Evolutionary conservation across 2,797 vertebrate genomes (phyloP), one percentile per base, ranked within the genome.

Genomic region (Selene dorsalis): DNA sequence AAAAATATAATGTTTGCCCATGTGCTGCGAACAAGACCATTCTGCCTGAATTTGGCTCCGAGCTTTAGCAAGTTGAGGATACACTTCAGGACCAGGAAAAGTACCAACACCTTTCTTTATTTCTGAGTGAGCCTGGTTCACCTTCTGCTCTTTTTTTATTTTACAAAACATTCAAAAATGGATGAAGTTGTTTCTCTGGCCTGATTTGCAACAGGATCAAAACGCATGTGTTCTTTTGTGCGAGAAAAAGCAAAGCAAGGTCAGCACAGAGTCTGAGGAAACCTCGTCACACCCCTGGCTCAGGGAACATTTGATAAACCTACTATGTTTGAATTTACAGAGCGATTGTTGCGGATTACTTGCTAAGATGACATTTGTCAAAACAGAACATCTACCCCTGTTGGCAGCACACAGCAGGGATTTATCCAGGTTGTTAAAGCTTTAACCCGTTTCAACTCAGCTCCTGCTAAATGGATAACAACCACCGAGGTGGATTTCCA

Each of bases 381-480:
- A 83, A 87, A 84, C 41, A 75, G 43, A 87, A 81, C 82, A 83
- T 58, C 80, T 38, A 13, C 68, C 82, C 60, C 73, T 84, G 79
- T 71, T 80, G 82, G 87, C 88, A 75, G 84, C 56, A 4, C 59
- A 39, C 76, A 45, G 74, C 17, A 32, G 79, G 73, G 88, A 81
- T 84, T 83, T 75, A 87, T 84, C 71, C 84, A 80, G 77, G 80
- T 89, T 88, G 88, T 90, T 84, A 85, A 83, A 85, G 81, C 84
- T 80, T 85, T 71, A 86, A 85, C 76, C 82, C 65, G 48, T 87
- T 89, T 89, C 79, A 80, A 83, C 85, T 86, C 78, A 67, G 75
- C 67, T 16, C 30, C 24, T 20, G 73, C 79, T 90, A 90, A 92
- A 90, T 80, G 84, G 87, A 91, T 90, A 91, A 91, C 88, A 90